Conservation (phyloP, 1,140 invertebrate species). For the Lysiphlebus fabarum region DNA sequence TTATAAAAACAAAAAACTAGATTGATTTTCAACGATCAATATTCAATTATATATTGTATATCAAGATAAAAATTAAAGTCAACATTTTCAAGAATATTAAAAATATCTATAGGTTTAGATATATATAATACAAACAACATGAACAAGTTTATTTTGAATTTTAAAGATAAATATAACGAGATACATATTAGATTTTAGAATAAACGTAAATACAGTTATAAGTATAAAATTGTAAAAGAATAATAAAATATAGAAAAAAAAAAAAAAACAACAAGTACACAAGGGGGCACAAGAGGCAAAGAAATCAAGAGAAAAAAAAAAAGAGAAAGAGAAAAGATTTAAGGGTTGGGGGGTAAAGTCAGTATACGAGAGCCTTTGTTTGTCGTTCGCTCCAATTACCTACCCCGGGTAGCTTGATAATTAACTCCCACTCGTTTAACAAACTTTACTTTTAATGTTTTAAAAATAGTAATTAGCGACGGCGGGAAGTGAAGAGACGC, state of each 20-base stretch:
- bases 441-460: constrained; percentile 59
- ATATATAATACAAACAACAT: too few relatives aligned
- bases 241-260: constrained; percentile 31
- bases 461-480: constrained; percentile 57
- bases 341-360: constrained; percentile 30
- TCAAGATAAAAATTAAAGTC: too few relatives aligned
- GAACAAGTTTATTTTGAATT: too few relatives aligned
- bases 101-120: too few relatives aligned
- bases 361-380: constrained; percentile 50
- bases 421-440: constrained; percentile 58
- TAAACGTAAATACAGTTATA: too few relatives aligned
- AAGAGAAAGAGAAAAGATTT: constrained; percentile 28
- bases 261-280: constrained; percentile 28
- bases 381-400: constrained; percentile 57
- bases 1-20: too few relatives aligned
- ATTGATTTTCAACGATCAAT: too few relatives aligned
- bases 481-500: constrained; percentile 23
- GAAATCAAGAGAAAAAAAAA: constrained; percentile 12
- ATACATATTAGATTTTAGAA: too few relatives aligned
- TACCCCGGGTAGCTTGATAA: constrained; percentile 54
- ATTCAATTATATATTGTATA: too few relatives aligned
- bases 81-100: too few relatives aligned
- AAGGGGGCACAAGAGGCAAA: constrained; percentile 23
- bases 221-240: constrained; percentile 10
- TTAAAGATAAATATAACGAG: too few relatives aligned